Evolutionary conservation across 2,113 vertebrate species (phyloP).

Genomic region (Glaucidium brasilianum): DNA sequence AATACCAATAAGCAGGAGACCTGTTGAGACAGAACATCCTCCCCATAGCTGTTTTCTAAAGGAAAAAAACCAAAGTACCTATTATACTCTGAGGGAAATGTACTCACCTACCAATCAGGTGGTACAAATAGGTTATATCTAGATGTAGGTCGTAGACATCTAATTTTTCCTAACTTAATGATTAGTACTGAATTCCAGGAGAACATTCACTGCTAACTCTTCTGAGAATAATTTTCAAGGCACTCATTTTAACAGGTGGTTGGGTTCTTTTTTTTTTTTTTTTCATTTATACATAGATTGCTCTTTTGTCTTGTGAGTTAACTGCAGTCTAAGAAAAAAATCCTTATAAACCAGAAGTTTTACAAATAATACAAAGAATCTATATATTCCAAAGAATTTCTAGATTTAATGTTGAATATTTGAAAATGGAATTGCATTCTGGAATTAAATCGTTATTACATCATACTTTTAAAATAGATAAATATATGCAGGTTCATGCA

Average conservation of each 20-base stretch:
- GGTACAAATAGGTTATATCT: background rate
- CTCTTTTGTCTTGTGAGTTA: background rate
- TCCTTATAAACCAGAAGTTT: background rate
- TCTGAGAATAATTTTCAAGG: background rate
- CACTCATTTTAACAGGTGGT: background rate
- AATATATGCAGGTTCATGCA: background rate
- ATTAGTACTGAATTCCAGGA: background rate
- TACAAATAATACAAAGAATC: background rate
- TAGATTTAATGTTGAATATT: background rate
- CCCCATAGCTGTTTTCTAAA: background rate
- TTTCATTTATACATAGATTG: background rate
- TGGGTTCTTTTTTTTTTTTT: background rate
- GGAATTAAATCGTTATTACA: background rate
- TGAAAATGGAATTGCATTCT: background rate
- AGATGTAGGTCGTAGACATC: fast-evolving
- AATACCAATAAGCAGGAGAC: background rate
- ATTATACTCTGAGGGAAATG: background rate
- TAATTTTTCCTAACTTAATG: background rate
- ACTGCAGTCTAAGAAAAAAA: background rate
- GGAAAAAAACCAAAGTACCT: background rate
- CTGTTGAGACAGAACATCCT: background rate
- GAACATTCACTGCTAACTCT: background rate
- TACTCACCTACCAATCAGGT: background rate
- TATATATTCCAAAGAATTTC: background rate
- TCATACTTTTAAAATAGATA: background rate